phyloP scores from a whole-genome alignment of 2,888 invertebrate genomes.

The Aspidiotus rigidus region DNA sequence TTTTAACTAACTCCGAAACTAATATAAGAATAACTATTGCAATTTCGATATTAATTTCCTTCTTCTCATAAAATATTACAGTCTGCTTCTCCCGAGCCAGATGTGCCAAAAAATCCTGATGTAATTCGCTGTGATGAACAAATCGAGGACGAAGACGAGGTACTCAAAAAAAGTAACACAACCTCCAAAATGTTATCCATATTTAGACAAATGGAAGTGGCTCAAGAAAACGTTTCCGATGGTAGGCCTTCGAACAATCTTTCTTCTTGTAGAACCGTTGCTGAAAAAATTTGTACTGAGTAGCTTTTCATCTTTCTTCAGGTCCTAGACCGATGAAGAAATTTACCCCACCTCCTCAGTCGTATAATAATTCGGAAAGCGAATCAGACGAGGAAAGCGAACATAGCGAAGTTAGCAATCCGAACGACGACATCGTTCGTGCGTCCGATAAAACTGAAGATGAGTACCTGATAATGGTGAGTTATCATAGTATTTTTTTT shows the following conservation, averaged over 20 bases:
- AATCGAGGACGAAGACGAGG: constrained; percentile 45
- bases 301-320: constrained; percentile 36
- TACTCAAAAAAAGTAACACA: constrained; percentile 55
- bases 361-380: constrained; percentile 39
- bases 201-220: constrained; percentile 79
- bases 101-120: constrained; percentile 62
- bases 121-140: constrained; percentile 53
- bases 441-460: constrained; percentile 52
- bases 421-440: constrained; percentile 42
- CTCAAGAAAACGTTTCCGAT: constrained; percentile 49
- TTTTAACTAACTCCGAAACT: no score
- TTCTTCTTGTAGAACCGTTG: not conserved
- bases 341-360: constrained; percentile 75
- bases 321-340: constrained; percentile 76
- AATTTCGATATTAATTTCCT: no score
- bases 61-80: constrained; percentile 38
- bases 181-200: constrained; percentile 78
- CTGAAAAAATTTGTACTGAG: no score
- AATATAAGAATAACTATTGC: no score
- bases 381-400: constrained; percentile 44
- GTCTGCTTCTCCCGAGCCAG: constrained; percentile 61
- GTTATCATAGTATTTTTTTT: constrained; percentile 13
- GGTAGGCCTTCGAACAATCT: constrained; percentile 39
- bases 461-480: constrained; percentile 59
- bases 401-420: constrained; percentile 45